Evolutionary conservation across 2,888 invertebrate genomes (phyloP).

Genomic region (Drosophila prostipennis): DNA sequence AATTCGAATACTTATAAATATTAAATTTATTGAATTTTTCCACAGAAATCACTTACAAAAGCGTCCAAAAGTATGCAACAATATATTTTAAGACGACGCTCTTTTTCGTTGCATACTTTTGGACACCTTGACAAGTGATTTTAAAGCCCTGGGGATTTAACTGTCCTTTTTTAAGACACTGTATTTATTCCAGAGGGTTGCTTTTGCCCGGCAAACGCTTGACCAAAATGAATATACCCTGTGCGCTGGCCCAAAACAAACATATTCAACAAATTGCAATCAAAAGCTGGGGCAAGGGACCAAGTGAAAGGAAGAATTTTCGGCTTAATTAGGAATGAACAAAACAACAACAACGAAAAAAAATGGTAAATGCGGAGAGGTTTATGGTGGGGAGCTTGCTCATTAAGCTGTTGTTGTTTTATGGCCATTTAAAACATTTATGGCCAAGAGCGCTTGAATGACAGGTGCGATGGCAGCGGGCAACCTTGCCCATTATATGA

Average conservation of each 20-base stretch:
- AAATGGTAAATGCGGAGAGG: neutral
- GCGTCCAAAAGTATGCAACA: neutral
- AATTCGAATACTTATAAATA: too few species aligned
- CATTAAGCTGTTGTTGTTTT: constrained; percentile 47
- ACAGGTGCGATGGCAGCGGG: constrained; percentile 57
- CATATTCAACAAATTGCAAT: constrained; percentile 36
- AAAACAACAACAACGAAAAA: neutral
- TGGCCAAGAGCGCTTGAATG: constrained; percentile 67
- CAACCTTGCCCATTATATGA: constrained; percentile 66
- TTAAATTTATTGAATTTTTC: too few species aligned
- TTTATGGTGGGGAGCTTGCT: constrained; percentile 9
- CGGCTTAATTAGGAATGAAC: constrained; percentile 41
- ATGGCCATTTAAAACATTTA: constrained; percentile 77
- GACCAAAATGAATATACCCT: neutral
- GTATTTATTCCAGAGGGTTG: too few species aligned
- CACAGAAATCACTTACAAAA: too few species aligned
- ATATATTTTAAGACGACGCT: too few species aligned
- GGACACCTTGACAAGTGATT: too few species aligned
- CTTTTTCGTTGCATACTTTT: too few species aligned
- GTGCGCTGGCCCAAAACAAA: neutral
- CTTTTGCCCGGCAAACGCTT: neutral
- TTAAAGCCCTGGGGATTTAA: too few species aligned
- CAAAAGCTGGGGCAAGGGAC: constrained; percentile 11
- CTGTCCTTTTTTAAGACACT: too few species aligned
- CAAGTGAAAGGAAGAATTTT: constrained; percentile 11